Conservation (phyloP, 2,113 vertebrate species). For the Myotis yumanensis region DNA sequence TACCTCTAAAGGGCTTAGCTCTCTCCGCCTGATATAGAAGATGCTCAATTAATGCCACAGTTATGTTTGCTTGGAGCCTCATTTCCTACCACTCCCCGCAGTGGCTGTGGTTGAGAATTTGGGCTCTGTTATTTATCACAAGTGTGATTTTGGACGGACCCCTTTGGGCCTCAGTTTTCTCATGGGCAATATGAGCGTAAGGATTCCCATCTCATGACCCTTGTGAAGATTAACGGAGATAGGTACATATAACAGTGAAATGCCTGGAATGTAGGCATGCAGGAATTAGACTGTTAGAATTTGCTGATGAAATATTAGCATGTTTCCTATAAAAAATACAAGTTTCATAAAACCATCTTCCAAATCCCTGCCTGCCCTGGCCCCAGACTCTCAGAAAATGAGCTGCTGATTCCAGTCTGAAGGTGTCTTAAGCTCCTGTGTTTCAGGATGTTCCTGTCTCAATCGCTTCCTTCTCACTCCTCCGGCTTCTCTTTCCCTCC, state of each 20-base stretch:
- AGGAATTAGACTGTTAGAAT: not conserved
- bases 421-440: not conserved
- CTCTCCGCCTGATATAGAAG: not conserved
- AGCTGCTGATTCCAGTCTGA: not conserved
- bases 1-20: not conserved
- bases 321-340: not conserved
- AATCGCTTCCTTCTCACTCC: constrained; percentile 4
- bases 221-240: not conserved
- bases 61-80: not conserved
- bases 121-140: not conserved
- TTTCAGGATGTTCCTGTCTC: not conserved
- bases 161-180: not conserved
- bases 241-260: not conserved
- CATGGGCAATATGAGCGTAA: not conserved
- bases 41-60: not conserved
- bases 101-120: not conserved
- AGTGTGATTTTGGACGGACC: not conserved
- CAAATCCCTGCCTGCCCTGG: not conserved
- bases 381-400: not conserved
- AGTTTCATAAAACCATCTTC: not conserved
- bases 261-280: no score
- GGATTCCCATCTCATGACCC: not conserved
- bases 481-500: constrained; percentile 61
- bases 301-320: not conserved
- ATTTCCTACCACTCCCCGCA: not conserved